Base-by-base conservation (phyloP, 1,140 invertebrate species). In the Drosophila mauritiana region DNA sequence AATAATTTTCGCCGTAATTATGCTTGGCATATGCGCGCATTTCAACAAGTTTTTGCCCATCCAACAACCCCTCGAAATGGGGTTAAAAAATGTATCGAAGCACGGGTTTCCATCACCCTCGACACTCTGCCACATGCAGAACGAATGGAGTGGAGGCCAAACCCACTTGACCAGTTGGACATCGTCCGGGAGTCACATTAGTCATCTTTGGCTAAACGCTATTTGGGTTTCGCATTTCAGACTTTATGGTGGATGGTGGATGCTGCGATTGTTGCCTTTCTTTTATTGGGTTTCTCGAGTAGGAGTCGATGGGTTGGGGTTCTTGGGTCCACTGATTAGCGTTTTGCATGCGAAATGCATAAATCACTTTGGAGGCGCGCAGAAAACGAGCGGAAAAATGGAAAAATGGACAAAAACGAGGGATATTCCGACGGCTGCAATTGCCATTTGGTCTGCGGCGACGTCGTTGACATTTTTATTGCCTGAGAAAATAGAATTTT, bases 161-260 rank as follows among this genome's bases (percentile, higher is more conserved):
- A 74, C 59, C 64, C 72, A 80, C 81, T 85, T 80, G 77, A 82
- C 74, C 75, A 81, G 70, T 78, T 76, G 82, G 78, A 62, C 78
- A 82, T 67, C 79, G 52, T 69, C 72, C 73, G 64, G 37, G 51
- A 34, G 13, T 12, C 55, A 49, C 85, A 89, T 89, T 89, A 89
- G 84, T 89, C 84, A 89, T 89, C 84, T 89, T 88, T 78, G 84
- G 84, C 80, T 89, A 89, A 89, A 89, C 62, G 84, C 65, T 84
- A 49, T 84, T 83, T 79, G 67, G 67, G 74, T 76, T 84, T 89
- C 64, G 76, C 58, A 79, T 89, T 55, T 42, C 45, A 37, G 43
- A 53, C 43, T 49, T 76, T 51, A 22, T 68, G 49, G 49, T 36
- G 49, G 51, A 55, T 54, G 46, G 43, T 39, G 11, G 17, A 46